These are phyloP conservation scores for Eurystomus gularis DNA, from an alignment of 2,113 vertebrate species.

Conservation along the genomic window DNA sequence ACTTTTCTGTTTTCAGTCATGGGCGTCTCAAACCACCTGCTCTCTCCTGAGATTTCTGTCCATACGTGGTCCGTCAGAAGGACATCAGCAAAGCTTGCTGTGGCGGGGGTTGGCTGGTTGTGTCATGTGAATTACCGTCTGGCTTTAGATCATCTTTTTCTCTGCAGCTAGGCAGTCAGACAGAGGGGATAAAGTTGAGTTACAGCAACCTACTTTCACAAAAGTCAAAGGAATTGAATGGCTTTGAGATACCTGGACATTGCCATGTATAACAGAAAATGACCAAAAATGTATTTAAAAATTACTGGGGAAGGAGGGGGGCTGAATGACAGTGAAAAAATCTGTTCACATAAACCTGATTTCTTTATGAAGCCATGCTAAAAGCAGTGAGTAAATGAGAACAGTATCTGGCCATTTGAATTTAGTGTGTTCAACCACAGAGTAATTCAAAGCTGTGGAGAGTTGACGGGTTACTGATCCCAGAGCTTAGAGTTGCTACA, in stretches of 20 bases:
- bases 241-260: neutral
- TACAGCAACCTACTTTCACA: neutral
- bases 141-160: neutral
- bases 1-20: neutral
- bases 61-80: neutral
- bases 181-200: neutral
- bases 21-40: rapidly evolving
- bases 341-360: neutral
- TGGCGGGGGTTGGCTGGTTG: neutral
- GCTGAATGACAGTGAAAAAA: neutral
- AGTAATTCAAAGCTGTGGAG: neutral
- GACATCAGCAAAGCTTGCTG: neutral
- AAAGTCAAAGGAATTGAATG: neutral
- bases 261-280: neutral
- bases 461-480: neutral
- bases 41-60: neutral
- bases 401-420: neutral
- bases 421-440: neutral
- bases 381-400: neutral
- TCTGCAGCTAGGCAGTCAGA: neutral
- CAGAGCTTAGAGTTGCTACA: neutral
- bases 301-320: neutral
- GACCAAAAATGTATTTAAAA: neutral
- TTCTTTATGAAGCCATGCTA: neutral
- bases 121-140: neutral